A percentile compares a stretch with the other conserved stretches of the same genome.
These are phyloP conservation scores for Coregonus ussuriensis DNA, from an alignment of 2,797 vertebrate genomes.

Conservation along the genomic window DNA sequence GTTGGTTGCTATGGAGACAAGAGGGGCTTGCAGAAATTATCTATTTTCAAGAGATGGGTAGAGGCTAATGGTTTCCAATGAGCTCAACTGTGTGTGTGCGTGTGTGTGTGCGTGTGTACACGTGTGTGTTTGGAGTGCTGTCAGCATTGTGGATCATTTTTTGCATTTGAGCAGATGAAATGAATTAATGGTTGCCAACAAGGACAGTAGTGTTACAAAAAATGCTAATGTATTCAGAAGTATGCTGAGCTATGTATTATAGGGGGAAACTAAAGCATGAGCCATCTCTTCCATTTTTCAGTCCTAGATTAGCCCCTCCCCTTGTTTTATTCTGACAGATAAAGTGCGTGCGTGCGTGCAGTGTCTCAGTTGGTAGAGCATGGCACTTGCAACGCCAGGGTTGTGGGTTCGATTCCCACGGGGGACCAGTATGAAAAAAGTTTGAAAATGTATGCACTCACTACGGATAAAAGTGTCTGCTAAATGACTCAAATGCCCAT, in stretches of 20 bases:
- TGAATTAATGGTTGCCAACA: conserved; percentile 16
- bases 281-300: conserved; percentile 30
- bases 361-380: too few species aligned
- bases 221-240: conserved; percentile 58
- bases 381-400: too few species aligned
- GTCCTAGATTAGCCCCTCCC: conserved; percentile 40
- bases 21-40: conserved; percentile 54
- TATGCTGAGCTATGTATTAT: conserved; percentile 28
- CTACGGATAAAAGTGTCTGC: too few species aligned
- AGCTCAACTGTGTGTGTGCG: conserved; percentile 52
- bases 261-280: conserved; percentile 41
- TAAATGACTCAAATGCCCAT: too few species aligned
- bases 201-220: conserved; percentile 43
- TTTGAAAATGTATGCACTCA: too few species aligned
- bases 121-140: not conserved
- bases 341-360: too few species aligned
- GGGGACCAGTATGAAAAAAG: too few species aligned
- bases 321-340: too few species aligned
- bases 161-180: not conserved
- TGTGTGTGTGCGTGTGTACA: not conserved
- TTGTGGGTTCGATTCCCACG: too few species aligned
- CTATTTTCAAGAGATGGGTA: conserved; percentile 64
- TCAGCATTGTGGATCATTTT: not conserved
- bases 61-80: conserved; percentile 59
- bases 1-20: conserved; percentile 74